Evolutionary conservation across 2,113 vertebrate genomes (phyloP), one percentile per base, ranked within the genome.

Genomic region (Bothrops jararaca): DNA sequence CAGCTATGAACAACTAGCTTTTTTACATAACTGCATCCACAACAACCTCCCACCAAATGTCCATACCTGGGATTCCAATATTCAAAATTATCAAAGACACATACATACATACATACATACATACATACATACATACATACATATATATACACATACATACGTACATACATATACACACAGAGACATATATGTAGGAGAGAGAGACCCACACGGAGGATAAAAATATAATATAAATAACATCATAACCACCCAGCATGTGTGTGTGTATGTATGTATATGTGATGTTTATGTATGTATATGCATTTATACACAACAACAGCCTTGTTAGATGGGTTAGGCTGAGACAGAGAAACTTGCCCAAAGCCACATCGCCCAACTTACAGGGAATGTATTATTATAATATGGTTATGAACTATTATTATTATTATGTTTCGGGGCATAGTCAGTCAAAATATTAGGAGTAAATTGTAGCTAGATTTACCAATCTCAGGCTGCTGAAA

Each of bases 91-190:
- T n/a, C n/a, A n/a, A n/a, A n/a, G n/a, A n/a, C n/a, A n/a, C n/a
- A n/a, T n/a, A n/a, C n/a, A 7, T 23, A 0, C 7, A 6, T 23
- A 23, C 8, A 57, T 24, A 3, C 2, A 0, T 58, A 0, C 0
- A 57, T 5, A 23, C 56, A 57, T 0, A 22, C 0, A 1, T 6
- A 5, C 2, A 5, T 22, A 20, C 1, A 20, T 22, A 5, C 6
- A 57, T 57, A 20, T 6, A 22, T 22, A 6, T 0, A 23, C 0
- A 57, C 5, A 57, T 57, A 22, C 7, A 23, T 7, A 23, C 5
- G 23, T 2, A 57, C 22, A 23, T 0, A 23, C 6, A 7, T 7
- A 5, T 5, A 24, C 8, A 58, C 7, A 9, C 0, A 58, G 2
- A 9, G 5, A 9, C 0, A 23, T 0, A 58, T 5, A 24, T 24